Evolutionary conservation across 1,140 invertebrate species (phyloP), one percentile per base, ranked within the genome.

Genomic region (Drosophila parabipectinata): DNA sequence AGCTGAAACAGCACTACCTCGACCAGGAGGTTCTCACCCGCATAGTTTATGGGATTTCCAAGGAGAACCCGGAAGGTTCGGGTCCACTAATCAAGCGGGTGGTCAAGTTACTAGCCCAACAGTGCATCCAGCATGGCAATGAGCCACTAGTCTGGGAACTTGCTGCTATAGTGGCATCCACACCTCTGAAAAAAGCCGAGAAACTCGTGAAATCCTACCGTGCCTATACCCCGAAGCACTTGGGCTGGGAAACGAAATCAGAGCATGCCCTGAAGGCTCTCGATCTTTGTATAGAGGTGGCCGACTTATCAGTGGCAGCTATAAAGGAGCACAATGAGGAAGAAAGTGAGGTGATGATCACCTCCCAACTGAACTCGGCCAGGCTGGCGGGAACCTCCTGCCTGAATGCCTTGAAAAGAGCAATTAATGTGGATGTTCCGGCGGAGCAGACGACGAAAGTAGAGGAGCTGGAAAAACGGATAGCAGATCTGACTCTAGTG

Each of bases 1-100:
- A 99, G 84, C 91, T 99, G 2, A 97, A 96, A 93, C 94, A 94
- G 56, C 95, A 96, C 72, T 96, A 96, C 90, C 91, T 96, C 1
- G 98, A 99, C 91, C 80, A 95, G 1, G 94, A 97, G 91, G 94
- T 98, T 9, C 92, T 99, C 8, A 92, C 92, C 9, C 94, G 98
- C 53, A 91, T 99, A 21, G 95, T 96, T 0, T 94, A 94, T 71
- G 95, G 95, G 12, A 94, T 98, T 24, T 78, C 94, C 5, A 93
- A 96, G 39, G 93, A 96, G 69, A 89, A 94, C 21, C 84, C 92
- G 7, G 95, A 96, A 82, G 78, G 60, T n/a, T 47, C 80, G n/a
- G 69, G 68, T 21, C 44, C 64, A 30, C 93, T 95, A 21, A 79
- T 94, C 57, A 94, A 95, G 73, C 94, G 95, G 78, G 92, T 95